Percentiles rank a stretch among this genome's conserved stretches.
Evolutionary conservation across 2,888 invertebrate genomes (phyloP).

Genomic region (Epinotia nisella): DNA sequence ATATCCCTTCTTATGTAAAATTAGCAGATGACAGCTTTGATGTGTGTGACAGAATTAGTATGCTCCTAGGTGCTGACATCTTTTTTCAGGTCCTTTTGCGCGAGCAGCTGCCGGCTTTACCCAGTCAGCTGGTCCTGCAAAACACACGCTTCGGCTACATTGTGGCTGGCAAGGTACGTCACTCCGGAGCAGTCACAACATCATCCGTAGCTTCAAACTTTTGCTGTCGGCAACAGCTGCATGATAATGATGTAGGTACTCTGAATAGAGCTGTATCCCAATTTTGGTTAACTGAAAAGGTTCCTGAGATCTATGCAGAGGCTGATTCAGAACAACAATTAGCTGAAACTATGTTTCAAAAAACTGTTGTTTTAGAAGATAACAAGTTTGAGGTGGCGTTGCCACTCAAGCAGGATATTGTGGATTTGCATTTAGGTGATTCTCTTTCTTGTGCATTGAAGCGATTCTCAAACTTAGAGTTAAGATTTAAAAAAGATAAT

Average conservation of each 20-base stretch:
- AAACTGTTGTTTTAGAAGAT: conserved; percentile 1
- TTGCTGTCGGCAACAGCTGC: conserved; percentile 3
- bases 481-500: conserved; percentile 4
- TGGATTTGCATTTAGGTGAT: conserved; percentile 3
- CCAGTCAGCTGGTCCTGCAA: not conserved
- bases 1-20: not conserved
- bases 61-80: conserved; percentile 3
- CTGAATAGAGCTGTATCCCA: not conserved
- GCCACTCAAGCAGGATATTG: conserved; percentile 9
- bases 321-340: conserved; percentile 5
- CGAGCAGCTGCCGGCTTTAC: conserved; percentile 1
- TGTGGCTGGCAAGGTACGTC: conserved; percentile 1
- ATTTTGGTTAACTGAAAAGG: conserved; percentile 18
- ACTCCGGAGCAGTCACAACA: not conserved
- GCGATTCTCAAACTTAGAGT: conserved; percentile 4
- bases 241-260: not conserved
- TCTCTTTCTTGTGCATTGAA: not conserved
- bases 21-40: conserved; percentile 15
- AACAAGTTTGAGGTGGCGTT: conserved; percentile 2
- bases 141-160: conserved; percentile 20
- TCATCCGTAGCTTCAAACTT: conserved; percentile 6
- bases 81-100: conserved; percentile 18
- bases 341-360: conserved; percentile 7
- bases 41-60: conserved; percentile 4
- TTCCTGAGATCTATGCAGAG: conserved; percentile 6